Base-by-base conservation (phyloP, 2,797 vertebrate species). In the Gallinago stenura region DNA sequence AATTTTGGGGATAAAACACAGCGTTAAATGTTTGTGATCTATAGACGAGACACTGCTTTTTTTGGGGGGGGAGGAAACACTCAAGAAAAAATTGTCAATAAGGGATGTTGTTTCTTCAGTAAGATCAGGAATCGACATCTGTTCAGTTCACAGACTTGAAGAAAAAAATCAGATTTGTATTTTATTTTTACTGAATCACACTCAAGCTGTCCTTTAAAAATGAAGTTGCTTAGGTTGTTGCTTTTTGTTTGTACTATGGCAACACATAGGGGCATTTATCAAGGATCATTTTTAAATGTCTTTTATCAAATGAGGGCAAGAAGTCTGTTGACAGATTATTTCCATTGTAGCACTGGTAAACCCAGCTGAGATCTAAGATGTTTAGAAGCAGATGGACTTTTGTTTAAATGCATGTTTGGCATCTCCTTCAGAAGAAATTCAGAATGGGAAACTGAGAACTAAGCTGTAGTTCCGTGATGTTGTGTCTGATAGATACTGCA, bases 181-280 rank as follows among this genome's bases (percentile, higher is more conserved):
- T 26, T 66, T 39, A 10, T 26, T 82, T 72, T 83, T 56, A 56
- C 64, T 26, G 76, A 62, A 45, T 70, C 31, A 6, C 48, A 14
- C 62, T 46, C 33, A 31, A 35, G 43, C 57, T 68, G 30, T 12
- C n/a, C 46, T 53, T 87, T 37, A 39, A 60, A 81, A 50, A 28
- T 50, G 5, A 80, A 69, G 35, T n/a, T 0, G 0, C 24, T 43
- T 39, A 12, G 10, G 39, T 79, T 2, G 0, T 19, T 46, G 35
- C 7, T 60, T 39, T 68, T 31, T 24, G 43, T 41, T 60, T 37
- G 31, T 73, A 5, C 71, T 45, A 1, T n/a, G 70, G 43, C 48
- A 62, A 1, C 35, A 45, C n/a, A 3, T 0, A 0, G 65, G 20
- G 37, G 10, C 68, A 61, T 75, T 56, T 35, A 37, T 39, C 53